phyloP scores from a whole-genome alignment of 2,113 vertebrate genomes.

The Regulus satrapa region DNA sequence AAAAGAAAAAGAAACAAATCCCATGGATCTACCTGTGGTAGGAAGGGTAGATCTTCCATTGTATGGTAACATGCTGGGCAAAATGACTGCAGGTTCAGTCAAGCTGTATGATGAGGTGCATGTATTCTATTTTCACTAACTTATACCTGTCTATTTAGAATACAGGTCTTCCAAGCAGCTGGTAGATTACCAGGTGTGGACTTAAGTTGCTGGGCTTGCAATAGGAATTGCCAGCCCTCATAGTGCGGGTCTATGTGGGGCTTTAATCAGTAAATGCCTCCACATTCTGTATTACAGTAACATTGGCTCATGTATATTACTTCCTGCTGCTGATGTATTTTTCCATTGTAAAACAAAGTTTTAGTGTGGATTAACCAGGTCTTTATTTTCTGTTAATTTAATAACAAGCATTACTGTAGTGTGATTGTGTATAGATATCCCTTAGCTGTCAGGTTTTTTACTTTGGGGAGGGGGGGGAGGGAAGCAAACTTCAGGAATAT shows the following conservation, averaged over 20 bases:
- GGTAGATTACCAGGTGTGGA: slow-evolving; percentile 76
- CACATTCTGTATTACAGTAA: slow-evolving; percentile 78
- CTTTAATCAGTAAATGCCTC: slow-evolving; percentile 74
- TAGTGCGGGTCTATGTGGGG: slow-evolving; percentile 78
- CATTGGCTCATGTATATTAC: slow-evolving; percentile 83
- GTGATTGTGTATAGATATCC: slow-evolving; percentile 86
- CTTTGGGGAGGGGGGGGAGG: slow-evolving; percentile 40
- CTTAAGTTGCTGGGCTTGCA: slow-evolving; percentile 72
- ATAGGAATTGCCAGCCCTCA: slow-evolving; percentile 71
- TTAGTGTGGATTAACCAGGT: slow-evolving; percentile 86
- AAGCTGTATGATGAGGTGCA: slow-evolving; percentile 73
- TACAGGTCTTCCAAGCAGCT: slow-evolving; percentile 87
- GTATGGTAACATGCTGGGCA: slow-evolving; percentile 74
- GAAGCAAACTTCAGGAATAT: slow-evolving; percentile 78
- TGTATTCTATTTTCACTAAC: slow-evolving; percentile 77
- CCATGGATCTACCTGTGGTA: slow-evolving; percentile 71
- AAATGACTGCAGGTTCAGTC: slow-evolving; percentile 91
- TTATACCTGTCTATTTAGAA: slow-evolving; percentile 78
- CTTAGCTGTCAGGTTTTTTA: slow-evolving; percentile 72
- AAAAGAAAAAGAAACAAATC: slow-evolving; percentile 64
- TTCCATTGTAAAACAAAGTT: slow-evolving; percentile 84
- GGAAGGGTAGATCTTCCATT: slow-evolving; percentile 75
- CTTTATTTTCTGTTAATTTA: slow-evolving; percentile 90
- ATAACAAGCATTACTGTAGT: slow-evolving; percentile 97
- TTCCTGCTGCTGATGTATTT: slow-evolving; percentile 91